Evolutionary conservation across 2,888 invertebrate genomes (phyloP), one percentile per base, ranked within the genome.

Genomic region (Clunio marinus): DNA sequence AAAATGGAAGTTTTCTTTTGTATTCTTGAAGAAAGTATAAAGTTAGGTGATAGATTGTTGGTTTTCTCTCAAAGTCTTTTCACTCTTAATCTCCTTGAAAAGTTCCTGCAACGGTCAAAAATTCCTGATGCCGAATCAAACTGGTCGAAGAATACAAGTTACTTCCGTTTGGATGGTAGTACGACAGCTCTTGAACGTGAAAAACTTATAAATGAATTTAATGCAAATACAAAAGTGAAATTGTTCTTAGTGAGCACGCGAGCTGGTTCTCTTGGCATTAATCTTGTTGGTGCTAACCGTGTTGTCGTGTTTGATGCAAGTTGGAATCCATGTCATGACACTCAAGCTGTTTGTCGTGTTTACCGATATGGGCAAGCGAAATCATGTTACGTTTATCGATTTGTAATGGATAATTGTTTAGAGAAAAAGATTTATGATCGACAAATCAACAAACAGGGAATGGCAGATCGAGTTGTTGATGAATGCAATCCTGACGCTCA

Each of bases 251-350:
- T 99, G 45, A 98, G 97, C 0, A 99, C 99, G 0, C 85, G 95
- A 73, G 97, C 97, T 37, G 97, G 97, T 1, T 96, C 96, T 13
- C 81, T 97, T 32, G 99, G 99, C 7, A 97, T 99, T 71, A 99
- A 99, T 81, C 83, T 99, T 71, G 92, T 96, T 20, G 96, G 97
- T 15, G 99, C 99, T 0, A 98, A 97, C 80, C 84, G 99, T 32
- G 98, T 98, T 3, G 90, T 97, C 46, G 96, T 99, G 60, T 90
- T 98, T 75, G 99, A 99, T 78, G 97, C 98, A 13, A 96, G 95
- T 41, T 99, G 98, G 97, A 99, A 99, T 81, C 98, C 98, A 1
- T 98, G 98, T 76, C 98, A 99, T 75, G 97, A 97, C 76, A 93
- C 94, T 0, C 95, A 95, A 81, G 98, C 98, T 28, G 96, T 99